Base-by-base conservation (phyloP, 2,888 invertebrate species). In the Lasioglossum lativentre region DNA sequence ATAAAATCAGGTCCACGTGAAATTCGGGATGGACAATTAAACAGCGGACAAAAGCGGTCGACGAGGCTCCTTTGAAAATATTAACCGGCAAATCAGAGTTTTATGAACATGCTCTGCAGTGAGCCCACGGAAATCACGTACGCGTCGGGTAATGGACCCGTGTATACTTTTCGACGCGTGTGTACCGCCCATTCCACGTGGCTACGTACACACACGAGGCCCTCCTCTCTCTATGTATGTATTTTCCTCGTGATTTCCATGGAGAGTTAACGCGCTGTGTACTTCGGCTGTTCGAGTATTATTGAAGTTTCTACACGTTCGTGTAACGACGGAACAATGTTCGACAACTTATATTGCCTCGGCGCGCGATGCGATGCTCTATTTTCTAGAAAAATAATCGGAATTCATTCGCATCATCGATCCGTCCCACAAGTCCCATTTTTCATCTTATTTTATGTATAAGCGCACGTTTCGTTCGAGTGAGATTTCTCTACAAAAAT, bases 241-340 rank as follows among this genome's bases (percentile, higher is more conserved):
- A 75, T 85, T 83, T 85, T 73, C 83, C 83, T 79, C 85, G 73
- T 79, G 85, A 85, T 85, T 85, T 85, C 85, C 83, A 83, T 79
- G 66, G 83, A 85, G 83, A 78, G 75, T 85, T 83, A 83, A 56
- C 83, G 72, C 71, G 66, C 83, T 66, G 30, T 66, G 71, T 83
- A 66, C 79, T 79, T 79, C 66, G 74, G 52, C 74, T 72, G 73
- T 85, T 76, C 23, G 56, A 42, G 83, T 85, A 79, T 85, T 83
- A 85, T 85, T 83, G 83, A 85, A 79, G 83, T 83, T 83, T 42
- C 38, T 75, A 78, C 47, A 40, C 78, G 66, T 66, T 34, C 66
- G 19, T 10, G 47, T 75, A 66, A 85, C 72, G 84, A 72, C 30
- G 71, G 52, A 82, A 82, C 68, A 77, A 82, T 72, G 83, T 82